Evolutionary conservation across 2,888 invertebrate species (phyloP).

Genomic region (Philaethria dido): DNA sequence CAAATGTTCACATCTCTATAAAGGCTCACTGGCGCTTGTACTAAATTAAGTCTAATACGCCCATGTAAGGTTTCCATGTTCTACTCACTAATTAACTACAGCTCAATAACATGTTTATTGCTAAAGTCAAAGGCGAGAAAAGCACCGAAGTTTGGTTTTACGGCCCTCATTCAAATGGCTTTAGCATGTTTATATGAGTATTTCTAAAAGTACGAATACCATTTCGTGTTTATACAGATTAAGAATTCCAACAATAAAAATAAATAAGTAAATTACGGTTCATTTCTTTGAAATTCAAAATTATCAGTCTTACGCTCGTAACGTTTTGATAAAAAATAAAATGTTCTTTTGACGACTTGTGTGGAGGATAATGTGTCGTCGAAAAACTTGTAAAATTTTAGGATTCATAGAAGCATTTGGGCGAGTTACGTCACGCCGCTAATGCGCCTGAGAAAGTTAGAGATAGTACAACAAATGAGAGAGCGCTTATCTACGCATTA

Average conservation of each 20-base stretch:
- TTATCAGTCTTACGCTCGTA: constrained; percentile 13
- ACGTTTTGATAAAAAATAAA: constrained; percentile 37
- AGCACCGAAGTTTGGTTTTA: constrained; percentile 19
- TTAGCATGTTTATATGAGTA: constrained; percentile 16
- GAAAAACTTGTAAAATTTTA: constrained; percentile 6
- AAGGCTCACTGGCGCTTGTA: constrained; percentile 11
- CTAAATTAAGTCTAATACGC: constrained; percentile 15
- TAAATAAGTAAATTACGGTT: constrained; percentile 5
- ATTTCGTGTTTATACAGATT: constrained; percentile 16
- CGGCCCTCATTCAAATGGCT: constrained; percentile 18
- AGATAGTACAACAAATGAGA: constrained; percentile 82
- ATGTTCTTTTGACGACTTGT: constrained; percentile 34
- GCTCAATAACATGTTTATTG: constrained; percentile 21
- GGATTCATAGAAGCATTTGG: constrained; percentile 21
- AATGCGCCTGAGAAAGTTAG: constrained; percentile 79
- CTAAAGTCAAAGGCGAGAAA: constrained; percentile 22
- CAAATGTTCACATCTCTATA: constrained; percentile 10
- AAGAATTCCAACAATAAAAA: constrained; percentile 1
- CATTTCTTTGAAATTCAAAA: constrained; percentile 6
- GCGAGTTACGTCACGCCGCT: constrained; percentile 64
- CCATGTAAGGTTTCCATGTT: constrained; percentile 25
- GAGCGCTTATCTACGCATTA: constrained; percentile 81
- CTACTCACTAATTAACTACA: constrained; percentile 21
- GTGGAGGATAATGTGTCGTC: constrained; percentile 37
- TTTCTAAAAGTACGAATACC: constrained; percentile 13